Base-by-base conservation (phyloP, 2,797 vertebrate genomes). In the Notolepis coatsorum region DNA sequence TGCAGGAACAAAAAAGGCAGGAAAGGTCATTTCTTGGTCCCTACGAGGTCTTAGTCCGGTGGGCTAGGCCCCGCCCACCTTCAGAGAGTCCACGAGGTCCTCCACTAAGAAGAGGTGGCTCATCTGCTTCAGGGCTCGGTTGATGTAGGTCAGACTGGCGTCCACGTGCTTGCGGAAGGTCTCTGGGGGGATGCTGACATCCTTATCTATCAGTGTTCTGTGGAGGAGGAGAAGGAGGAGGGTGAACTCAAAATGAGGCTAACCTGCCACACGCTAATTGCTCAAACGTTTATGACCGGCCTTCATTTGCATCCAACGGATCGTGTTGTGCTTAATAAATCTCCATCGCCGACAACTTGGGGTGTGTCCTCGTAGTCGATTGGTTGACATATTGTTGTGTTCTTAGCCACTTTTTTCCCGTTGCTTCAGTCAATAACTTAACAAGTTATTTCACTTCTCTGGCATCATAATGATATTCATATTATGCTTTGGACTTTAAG, bases 81-180 rank as follows among this genome's bases (percentile, higher is more conserved):
- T 98, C 45, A 98, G 90, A 46, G 96, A 98, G 87, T 98, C 96
- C 57, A 98, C 92, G 2, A 98, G 91, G 73, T 98, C 96, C 74
- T 98, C 94, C 4, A 98, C 95, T 82, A 98, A 87, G 83, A 98
- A 97, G 68, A 98, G 95, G 55, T 92, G 95, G 65, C 95, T 89
- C 77, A 96, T 74, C 74, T 94, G 86, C 67, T 94, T 96, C 61
- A 97, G 93, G 58, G 81, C 93, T 35, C 73, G 74, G 91, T 97
- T 97, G 88, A 96, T 68, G 70, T 96, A 91, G 73, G 90, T 86
- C 91, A 96, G 91, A 72, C 90, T 90, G 20, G 69, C 41, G 31
- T 94, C 93, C 79, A 95, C 88, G 15, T 96, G 93, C 78, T 94
- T 95, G 66, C 94, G 95, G 93, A 97, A 96, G 3, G 91, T 91